phyloP scores from a whole-genome alignment of 1,140 invertebrate genomes.

The Drosophila orosa region DNA sequence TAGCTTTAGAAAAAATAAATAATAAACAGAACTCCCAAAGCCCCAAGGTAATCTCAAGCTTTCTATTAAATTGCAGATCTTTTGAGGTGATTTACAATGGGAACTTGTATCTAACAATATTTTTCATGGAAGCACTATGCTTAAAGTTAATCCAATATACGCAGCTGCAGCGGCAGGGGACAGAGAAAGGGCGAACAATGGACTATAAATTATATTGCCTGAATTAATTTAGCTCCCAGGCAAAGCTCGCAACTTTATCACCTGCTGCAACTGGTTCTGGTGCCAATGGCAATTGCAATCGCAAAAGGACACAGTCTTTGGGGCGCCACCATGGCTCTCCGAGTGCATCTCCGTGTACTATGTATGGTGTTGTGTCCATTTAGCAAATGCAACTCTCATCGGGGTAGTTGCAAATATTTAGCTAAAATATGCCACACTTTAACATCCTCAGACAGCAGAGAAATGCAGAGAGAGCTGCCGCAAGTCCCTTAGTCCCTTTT shows the following conservation, averaged over 20 bases:
- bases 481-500: not conserved
- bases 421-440: conserved; percentile 75
- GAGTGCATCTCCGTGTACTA: conserved; percentile 9
- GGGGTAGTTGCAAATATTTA: conserved; percentile 75
- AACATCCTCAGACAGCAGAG: conserved; percentile 56
- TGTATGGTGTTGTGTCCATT: conserved; percentile 31
- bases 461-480: conserved; percentile 19
- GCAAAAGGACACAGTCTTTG: conserved; percentile 38
- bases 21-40: not conserved
- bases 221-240: conserved; percentile 65
- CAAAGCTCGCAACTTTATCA: conserved; percentile 65
- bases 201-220: conserved; percentile 72
- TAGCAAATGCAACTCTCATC: conserved; percentile 66
- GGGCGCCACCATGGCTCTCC: conserved; percentile 10
- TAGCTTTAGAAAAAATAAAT: no score
- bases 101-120: not conserved
- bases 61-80: conserved; percentile 8
- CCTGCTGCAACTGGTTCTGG: conserved; percentile 46
- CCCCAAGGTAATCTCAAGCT: not conserved
- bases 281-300: conserved; percentile 30
- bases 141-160: conserved; percentile 11
- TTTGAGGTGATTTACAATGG: not conserved
- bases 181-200: conserved; percentile 49
- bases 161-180: not conserved
- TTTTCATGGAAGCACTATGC: conserved; percentile 7